phyloP scores from a whole-genome alignment of 2,888 invertebrate species.

The Zygaena filipendulae region DNA sequence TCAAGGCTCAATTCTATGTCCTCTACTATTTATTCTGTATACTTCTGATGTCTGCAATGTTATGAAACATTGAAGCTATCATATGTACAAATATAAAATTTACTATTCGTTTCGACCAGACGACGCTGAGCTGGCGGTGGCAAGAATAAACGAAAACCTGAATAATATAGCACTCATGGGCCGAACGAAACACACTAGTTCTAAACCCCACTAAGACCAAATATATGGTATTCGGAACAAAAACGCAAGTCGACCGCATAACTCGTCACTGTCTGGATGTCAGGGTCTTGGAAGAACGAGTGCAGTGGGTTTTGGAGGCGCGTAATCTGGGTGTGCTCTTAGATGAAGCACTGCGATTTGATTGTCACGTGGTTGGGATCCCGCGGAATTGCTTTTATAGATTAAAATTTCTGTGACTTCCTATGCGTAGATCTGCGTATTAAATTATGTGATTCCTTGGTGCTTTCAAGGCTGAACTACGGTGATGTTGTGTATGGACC shows the following conservation, averaged over 20 bases:
- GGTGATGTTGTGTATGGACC: slow-evolving; percentile 5
- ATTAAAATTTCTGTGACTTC: slow-evolving; percentile 7
- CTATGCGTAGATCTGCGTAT: slow-evolving; percentile 4
- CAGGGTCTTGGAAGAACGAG: no score
- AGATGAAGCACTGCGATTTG: no score
- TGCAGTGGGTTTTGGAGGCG: no score
- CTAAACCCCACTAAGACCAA: background rate
- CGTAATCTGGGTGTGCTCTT: no score
- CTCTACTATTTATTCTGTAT: slow-evolving; percentile 14
- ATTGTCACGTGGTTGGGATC: background rate
- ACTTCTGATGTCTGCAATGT: slow-evolving; percentile 5
- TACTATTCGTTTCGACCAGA: no score
- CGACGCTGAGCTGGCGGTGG: slow-evolving; percentile 3
- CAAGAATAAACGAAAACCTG: slow-evolving; percentile 9
- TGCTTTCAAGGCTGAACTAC: slow-evolving; percentile 11
- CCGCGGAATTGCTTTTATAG: slow-evolving; percentile 9
- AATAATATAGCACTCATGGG: slow-evolving; percentile 5
- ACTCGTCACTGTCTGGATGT: no score
- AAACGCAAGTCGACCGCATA: no score
- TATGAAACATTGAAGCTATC: slow-evolving; percentile 10
- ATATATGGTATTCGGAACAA: background rate
- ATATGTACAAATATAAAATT: no score
- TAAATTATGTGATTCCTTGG: slow-evolving; percentile 6
- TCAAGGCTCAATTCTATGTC: slow-evolving; percentile 12
- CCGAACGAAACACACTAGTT: no score